A percentile compares a stretch with the other conserved stretches of the same genome.
Conservation (phyloP, 2,888 invertebrate species). For the Peribatodes rhomboidaria region DNA sequence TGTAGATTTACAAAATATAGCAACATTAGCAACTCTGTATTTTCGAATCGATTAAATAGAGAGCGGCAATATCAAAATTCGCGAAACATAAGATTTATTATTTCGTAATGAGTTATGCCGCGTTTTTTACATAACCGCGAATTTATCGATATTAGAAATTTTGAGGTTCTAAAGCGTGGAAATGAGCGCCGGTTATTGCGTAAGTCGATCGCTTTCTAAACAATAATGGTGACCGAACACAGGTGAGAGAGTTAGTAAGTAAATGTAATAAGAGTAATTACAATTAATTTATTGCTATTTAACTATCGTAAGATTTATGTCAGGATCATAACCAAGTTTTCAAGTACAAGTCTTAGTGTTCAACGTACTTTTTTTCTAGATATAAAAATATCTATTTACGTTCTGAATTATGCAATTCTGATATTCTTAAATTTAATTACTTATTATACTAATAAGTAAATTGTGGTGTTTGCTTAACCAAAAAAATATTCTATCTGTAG, state of each 20-base stretch:
- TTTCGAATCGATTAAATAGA: slow-evolving; percentile 17
- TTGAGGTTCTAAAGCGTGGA: slow-evolving; percentile 52
- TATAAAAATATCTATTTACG: too few relatives aligned
- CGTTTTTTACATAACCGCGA: slow-evolving; percentile 61
- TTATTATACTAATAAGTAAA: too few relatives aligned
- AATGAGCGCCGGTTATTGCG: slow-evolving; percentile 53
- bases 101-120: slow-evolving; percentile 49
- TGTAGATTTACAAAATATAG: too few relatives aligned
- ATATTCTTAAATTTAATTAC: too few relatives aligned
- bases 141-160: slow-evolving; percentile 61
- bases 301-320: too few relatives aligned
- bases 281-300: too few relatives aligned
- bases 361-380: too few relatives aligned
- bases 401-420: too few relatives aligned
- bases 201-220: slow-evolving; percentile 61
- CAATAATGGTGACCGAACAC: slow-evolving; percentile 41
- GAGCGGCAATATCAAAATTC: slow-evolving; percentile 10
- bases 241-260: slow-evolving; percentile 53
- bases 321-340: too few relatives aligned
- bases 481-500: too few relatives aligned
- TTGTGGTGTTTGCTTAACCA: too few relatives aligned
- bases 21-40: slow-evolving; percentile 26
- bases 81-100: slow-evolving; percentile 38
- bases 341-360: too few relatives aligned
- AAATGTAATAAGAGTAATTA: slow-evolving; percentile 47